Conservation (phyloP, 2,888 invertebrate genomes). For the Volucella bombylans region DNA sequence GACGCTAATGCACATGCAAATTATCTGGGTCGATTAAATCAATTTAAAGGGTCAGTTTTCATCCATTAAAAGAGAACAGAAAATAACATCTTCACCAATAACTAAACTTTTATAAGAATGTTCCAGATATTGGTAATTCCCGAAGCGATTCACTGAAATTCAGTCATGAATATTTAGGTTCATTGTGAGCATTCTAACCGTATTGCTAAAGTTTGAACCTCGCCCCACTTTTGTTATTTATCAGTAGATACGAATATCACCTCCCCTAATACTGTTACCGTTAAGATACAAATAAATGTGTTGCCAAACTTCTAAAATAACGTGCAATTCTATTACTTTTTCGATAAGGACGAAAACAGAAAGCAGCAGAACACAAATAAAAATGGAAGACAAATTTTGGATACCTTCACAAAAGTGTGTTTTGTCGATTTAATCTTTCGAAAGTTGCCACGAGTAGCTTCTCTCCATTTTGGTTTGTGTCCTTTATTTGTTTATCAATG, state of each 20-base stretch:
- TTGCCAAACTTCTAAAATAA: constrained; percentile 3
- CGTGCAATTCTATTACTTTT: not conserved
- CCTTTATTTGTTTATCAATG: constrained; percentile 40
- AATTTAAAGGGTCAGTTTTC: constrained; percentile 38
- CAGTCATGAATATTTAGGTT: constrained; percentile 45
- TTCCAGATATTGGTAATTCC: not conserved
- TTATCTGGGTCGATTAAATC: constrained; percentile 30
- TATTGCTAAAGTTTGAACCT: constrained; percentile 12
- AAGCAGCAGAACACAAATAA: not conserved
- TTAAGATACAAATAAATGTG: constrained; percentile 32
- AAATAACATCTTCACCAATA: not conserved
- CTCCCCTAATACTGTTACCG: constrained; percentile 17
- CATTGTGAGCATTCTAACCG: constrained; percentile 17
- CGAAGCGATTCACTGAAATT: constrained; percentile 29
- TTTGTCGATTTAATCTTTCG: constrained; percentile 28
- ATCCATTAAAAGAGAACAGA: not conserved
- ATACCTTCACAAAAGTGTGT: constrained; percentile 24
- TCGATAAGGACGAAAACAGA: not conserved
- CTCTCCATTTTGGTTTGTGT: constrained; percentile 21
- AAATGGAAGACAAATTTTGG: constrained; percentile 1
- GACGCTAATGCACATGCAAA: constrained; percentile 39
- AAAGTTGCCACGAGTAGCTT: constrained; percentile 26
- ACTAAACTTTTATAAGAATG: not conserved
- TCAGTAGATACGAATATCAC: constrained; percentile 2
- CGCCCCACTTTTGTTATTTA: not conserved